Evolutionary conservation across 2,113 vertebrate species (phyloP).

Genomic region (Hoplias malabaricus): DNA sequence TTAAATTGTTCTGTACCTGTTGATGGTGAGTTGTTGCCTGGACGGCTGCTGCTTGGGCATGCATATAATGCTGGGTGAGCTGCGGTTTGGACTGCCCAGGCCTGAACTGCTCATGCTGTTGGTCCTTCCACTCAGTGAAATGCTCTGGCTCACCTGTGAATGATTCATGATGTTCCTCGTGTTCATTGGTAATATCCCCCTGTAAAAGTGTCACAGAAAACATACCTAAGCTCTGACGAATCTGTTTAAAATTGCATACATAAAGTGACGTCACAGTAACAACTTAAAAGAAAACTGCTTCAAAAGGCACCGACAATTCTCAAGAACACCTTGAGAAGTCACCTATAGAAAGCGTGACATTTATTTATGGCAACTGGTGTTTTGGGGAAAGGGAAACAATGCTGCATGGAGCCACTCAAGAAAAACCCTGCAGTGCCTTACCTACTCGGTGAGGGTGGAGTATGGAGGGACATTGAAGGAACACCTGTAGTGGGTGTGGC

Average conservation of each 20-base stretch:
- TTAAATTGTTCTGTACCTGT: conserved; percentile 77
- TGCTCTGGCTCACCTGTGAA: conserved; percentile 95
- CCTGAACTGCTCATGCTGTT: conserved; percentile 98
- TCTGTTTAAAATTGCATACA: neutral
- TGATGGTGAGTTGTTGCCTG: conserved; percentile 98
- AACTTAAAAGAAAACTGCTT: too few species aligned
- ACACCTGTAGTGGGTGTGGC: conserved; percentile 97
- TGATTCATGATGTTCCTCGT: conserved; percentile 98
- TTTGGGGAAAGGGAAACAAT: neutral
- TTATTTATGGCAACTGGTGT: neutral
- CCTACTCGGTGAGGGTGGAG: conserved; percentile 98
- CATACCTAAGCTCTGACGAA: neutral
- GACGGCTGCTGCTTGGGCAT: conserved; percentile 99
- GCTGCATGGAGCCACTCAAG: neutral
- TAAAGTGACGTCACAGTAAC: too few species aligned
- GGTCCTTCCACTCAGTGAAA: conserved; percentile 95
- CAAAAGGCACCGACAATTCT: too few species aligned
- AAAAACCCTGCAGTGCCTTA: conserved; percentile 56
- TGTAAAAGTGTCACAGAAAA: conserved; percentile 75
- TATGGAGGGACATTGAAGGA: conserved; percentile 98
- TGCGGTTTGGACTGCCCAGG: conserved; percentile 95
- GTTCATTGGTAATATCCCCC: conserved; percentile 96
- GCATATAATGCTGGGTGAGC: conserved; percentile 99
- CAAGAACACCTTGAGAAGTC: too few species aligned
- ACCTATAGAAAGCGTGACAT: neutral